Percentiles rank a stretch among this genome's conserved stretches.
Conservation (phyloP, 2,113 vertebrate genomes). For the Anolis sagrei region DNA sequence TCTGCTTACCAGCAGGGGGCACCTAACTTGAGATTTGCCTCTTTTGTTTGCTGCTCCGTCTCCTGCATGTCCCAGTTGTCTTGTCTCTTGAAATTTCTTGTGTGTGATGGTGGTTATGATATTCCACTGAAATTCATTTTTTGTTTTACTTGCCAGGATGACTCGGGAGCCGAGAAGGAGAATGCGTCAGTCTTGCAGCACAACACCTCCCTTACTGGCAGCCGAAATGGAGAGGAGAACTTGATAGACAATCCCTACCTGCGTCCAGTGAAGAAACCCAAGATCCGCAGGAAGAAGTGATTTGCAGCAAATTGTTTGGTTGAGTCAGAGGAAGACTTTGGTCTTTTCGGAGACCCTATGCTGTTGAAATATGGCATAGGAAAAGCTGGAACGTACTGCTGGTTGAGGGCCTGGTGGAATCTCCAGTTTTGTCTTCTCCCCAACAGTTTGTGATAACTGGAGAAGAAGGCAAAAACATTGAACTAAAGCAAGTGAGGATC, state of each 20-base stretch:
- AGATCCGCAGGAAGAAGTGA: constrained; percentile 98
- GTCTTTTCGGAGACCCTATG: neutral
- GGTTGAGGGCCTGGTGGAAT: neutral
- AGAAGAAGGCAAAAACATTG: neutral
- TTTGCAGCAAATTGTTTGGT: constrained; percentile 1
- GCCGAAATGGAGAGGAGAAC: constrained; percentile 88
- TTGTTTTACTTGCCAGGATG: constrained; percentile 80
- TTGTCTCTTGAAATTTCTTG: neutral
- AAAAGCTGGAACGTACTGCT: neutral
- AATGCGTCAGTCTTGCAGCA: constrained; percentile 89
- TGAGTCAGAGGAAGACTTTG: accelerated
- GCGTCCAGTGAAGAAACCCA: constrained; percentile 96
- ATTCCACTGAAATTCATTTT: constrained; percentile 23
- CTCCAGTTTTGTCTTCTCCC: constrained; percentile 2
- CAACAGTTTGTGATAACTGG: constrained; percentile 9
- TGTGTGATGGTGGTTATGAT: neutral
- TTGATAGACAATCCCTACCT: constrained; percentile 97
- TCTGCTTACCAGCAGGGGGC: constrained; percentile 3
- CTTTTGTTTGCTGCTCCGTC: neutral
- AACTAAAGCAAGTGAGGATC: neutral
- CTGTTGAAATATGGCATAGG: constrained; percentile 10
- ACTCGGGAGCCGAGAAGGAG: constrained; percentile 91
- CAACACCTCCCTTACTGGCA: constrained; percentile 78
- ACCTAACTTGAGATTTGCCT: neutral
- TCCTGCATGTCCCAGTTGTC: neutral